A percentile compares a stretch with the other conserved stretches of the same genome.
Evolutionary conservation across 2,888 invertebrate genomes (phyloP).

Genomic region (Drosophila anomalata): DNA sequence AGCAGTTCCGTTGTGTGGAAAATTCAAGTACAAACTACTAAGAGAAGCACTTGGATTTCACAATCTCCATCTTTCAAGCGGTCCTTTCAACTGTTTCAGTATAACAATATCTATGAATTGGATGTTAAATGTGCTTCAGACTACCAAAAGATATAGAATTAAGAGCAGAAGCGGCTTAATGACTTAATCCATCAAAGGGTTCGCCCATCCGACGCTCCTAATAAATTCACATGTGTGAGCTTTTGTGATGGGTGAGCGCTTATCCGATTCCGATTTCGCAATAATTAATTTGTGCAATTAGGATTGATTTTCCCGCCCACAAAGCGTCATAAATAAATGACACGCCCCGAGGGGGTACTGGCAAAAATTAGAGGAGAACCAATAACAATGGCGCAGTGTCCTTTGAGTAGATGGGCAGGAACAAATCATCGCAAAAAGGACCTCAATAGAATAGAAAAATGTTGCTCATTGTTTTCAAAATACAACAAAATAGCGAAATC

Average conservation of each 20-base stretch:
- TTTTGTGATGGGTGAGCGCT: conserved; percentile 19
- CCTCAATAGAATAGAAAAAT: conserved; percentile 29
- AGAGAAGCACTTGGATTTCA: not conserved
- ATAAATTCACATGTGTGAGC: conserved; percentile 2
- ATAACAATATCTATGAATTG: conserved; percentile 26
- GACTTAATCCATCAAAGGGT: conserved; percentile 37
- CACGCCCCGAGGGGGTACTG: not conserved
- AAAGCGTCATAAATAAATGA: not conserved
- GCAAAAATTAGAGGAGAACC: conserved; percentile 2
- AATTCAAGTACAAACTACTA: conserved; percentile 16
- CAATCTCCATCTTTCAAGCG: conserved; percentile 6
- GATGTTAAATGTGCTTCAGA: conserved; percentile 31
- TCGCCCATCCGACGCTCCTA: not conserved
- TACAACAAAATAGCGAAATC: conserved; percentile 47
- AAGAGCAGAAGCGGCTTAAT: conserved; percentile 6
- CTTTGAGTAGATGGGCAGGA: conserved; percentile 18
- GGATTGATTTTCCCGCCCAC: conserved; percentile 26
- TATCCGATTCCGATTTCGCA: conserved; percentile 24
- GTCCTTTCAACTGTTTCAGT: conserved; percentile 10
- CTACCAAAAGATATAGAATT: conserved; percentile 6
- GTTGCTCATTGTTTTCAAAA: conserved; percentile 72
- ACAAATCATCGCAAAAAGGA: conserved; percentile 20
- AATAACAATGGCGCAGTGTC: conserved; percentile 32
- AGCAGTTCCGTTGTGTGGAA: not conserved
- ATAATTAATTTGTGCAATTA: conserved; percentile 45